Evolutionary conservation across 2,113 vertebrate species (phyloP), one percentile per base, ranked within the genome.

Genomic region (Neodon shergylaensis): DNA sequence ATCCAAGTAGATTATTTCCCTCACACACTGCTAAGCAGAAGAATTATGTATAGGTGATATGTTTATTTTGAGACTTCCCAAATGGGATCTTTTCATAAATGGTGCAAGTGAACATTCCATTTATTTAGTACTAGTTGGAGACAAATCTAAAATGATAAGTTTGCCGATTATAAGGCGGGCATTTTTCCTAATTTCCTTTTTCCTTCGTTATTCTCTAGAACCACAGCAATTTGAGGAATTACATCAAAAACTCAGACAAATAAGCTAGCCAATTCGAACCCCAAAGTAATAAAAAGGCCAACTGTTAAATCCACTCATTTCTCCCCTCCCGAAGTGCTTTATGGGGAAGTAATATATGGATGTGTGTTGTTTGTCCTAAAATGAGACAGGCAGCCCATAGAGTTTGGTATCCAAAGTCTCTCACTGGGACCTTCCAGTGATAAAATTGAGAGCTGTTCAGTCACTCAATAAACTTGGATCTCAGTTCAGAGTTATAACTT

Each of bases 71-170:
- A 76, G 65, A 89, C 13, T 49, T n/a, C 36, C 78, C 74, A 52
- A 31, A 66, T 85, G 44, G 49, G 83, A 65, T 72, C 84, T 74
- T 89, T 85, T 47, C 49, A 89, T 79, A 12, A 88, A 93, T 85
- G 52, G 78, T 81, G 73, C 95, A 85, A 86, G 58, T 26, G 63
- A 36, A 63, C 91, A 52, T 79, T 96, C 33, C 26, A 54, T 78
- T 77, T 93, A 86, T 82, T 91, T 96, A 90, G 17, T 95, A 17
- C 12, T 90, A 44, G 22, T 44, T 88, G 90, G n/a, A 21, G 88
- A 78, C 21, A 82, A 85, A 96, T 95, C 73, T 91, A 61, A 92
- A 84, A 83, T 91, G 61, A 90, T 49, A 58, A 85, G 3, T 79
- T 94, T 95, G 74, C 36, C 68, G 3, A 21, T 11, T 73, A 26